Percentiles rank a stretch among this genome's conserved stretches.
Conservation (phyloP, 2,113 vertebrate species). For the Corythoichthys haematopterus region DNA sequence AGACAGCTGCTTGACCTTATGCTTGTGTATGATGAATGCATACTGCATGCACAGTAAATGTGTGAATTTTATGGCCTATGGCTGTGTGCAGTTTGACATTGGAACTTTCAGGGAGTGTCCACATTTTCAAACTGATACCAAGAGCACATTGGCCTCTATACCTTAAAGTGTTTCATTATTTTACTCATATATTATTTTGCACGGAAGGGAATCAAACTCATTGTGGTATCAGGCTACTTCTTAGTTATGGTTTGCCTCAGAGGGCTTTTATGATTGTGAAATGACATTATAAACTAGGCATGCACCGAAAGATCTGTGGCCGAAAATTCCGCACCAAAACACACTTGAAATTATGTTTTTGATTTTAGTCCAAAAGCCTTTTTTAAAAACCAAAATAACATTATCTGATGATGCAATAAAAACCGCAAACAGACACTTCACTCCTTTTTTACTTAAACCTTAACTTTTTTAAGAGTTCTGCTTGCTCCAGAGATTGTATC, state of each 20-base stretch:
- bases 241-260: not conserved
- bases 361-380: too few species aligned
- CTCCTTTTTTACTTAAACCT: too few species aligned
- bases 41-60: slow-evolving; percentile 44
- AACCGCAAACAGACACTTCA: too few species aligned
- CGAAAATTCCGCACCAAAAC: too few species aligned
- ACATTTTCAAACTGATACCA: slow-evolving; percentile 16
- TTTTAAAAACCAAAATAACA: too few species aligned
- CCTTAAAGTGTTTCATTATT: slow-evolving; percentile 8
- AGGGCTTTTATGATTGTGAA: not conserved
- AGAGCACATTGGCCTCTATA: slow-evolving; percentile 43
- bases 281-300: not conserved
- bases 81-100: not conserved
- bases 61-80: not conserved
- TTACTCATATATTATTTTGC: not conserved
- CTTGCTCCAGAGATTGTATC: too few species aligned
- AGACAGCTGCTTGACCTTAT: slow-evolving; percentile 74
- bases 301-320: too few species aligned
- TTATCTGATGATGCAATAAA: too few species aligned
- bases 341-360: too few species aligned
- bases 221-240: not conserved
- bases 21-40: slow-evolving; percentile 45
- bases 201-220: not conserved
- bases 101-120: slow-evolving; percentile 49
- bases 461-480: too few species aligned